These are phyloP conservation scores for Serripes groenlandicus DNA, from an alignment of 2,888 invertebrate species.

Conservation along the genomic window DNA sequence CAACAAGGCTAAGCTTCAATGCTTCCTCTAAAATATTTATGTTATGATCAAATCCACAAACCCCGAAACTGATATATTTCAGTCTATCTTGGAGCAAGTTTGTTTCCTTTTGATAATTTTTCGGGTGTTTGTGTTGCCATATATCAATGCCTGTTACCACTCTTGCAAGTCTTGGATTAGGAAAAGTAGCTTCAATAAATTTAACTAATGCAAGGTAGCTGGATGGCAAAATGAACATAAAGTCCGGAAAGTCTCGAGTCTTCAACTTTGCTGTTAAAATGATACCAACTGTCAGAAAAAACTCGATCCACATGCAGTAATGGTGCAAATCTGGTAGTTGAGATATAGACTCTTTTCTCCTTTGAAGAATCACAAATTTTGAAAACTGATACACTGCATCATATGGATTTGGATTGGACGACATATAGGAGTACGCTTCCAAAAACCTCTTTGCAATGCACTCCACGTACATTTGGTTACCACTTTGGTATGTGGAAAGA, in stretches of 20 bases:
- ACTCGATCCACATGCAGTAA: conserved; percentile 76
- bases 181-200: conserved; percentile 68
- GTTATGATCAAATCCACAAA: conserved; percentile 47
- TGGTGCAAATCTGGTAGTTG: conserved; percentile 68
- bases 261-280: conserved; percentile 67
- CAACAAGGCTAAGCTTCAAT: conserved; percentile 24
- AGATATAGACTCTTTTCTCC: conserved; percentile 21
- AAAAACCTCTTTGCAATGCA: conserved; percentile 64
- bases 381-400: conserved; percentile 72
- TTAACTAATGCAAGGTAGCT: conserved; percentile 61
- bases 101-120: background rate
- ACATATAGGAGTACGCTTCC: conserved; percentile 58
- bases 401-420: conserved; percentile 59
- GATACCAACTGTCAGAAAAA: conserved; percentile 66
- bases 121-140: conserved; percentile 26
- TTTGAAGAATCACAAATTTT: conserved; percentile 68
- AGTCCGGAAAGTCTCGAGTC: conserved; percentile 27
- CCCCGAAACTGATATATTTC: conserved; percentile 47
- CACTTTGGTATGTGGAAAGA: background rate
- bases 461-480: conserved; percentile 33
- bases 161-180: conserved; percentile 28
- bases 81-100: conserved; percentile 46
- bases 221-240: conserved; percentile 64
- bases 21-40: conserved; percentile 48
- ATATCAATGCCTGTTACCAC: conserved; percentile 49